Evolutionary conservation across 2,797 vertebrate species (phyloP).

Genomic region (Lepilemur ruficaudatus): DNA sequence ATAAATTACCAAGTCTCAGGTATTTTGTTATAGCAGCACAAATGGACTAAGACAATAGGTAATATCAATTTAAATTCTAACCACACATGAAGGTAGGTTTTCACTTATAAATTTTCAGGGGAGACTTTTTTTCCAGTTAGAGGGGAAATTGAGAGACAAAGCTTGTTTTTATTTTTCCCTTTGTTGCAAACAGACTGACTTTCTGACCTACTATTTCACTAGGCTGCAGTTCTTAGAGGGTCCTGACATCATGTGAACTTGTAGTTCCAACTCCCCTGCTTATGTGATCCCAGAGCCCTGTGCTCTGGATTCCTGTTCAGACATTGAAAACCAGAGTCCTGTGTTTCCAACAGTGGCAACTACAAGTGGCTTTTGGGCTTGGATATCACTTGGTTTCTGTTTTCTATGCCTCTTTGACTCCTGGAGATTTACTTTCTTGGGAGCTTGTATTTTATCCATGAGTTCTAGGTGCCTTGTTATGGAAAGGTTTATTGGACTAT

Average conservation of each 20-base stretch:
- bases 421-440: constrained; percentile 23
- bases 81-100: neutral
- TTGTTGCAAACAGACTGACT: neutral
- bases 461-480: constrained; percentile 37
- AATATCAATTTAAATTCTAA: constrained; percentile 16
- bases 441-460: constrained; percentile 10
- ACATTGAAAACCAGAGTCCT: neutral
- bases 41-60: neutral
- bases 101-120: neutral
- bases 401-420: neutral
- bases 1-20: neutral
- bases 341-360: neutral
- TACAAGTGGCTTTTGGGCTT: neutral
- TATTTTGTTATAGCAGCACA: neutral
- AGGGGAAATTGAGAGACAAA: neutral
- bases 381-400: neutral
- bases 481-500: neutral
- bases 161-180: constrained; percentile 9
- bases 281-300: neutral
- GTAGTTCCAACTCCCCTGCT: neutral
- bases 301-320: neutral
- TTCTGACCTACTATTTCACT: neutral
- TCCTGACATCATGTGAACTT: neutral
- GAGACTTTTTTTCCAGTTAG: neutral
- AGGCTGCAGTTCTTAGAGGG: neutral